Evolutionary conservation across 2,797 vertebrate genomes (phyloP).

Genomic region (Eleutherodactylus coqui): DNA sequence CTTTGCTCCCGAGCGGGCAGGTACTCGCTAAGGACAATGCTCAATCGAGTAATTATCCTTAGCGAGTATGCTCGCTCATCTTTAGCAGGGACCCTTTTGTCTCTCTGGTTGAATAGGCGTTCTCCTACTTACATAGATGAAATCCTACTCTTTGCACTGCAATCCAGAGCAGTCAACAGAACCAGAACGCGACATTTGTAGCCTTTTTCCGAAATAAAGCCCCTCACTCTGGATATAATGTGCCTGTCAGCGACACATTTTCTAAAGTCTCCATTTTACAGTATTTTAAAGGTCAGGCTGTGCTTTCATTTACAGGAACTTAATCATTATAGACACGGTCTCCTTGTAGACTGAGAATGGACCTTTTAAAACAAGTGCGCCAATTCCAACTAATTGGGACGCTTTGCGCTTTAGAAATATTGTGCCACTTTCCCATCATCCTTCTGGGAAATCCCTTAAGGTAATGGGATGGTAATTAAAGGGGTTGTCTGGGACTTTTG

Average conservation of each 20-base stretch:
- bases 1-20: too few species aligned
- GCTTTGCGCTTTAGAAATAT: background rate
- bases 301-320: constrained; percentile 47
- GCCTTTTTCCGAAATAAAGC: background rate
- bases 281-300: constrained; percentile 51
- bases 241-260: constrained; percentile 26
- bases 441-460: background rate
- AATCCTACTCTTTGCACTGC: background rate
- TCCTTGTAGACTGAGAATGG: background rate
- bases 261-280: constrained; percentile 20
- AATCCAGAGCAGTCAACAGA: background rate
- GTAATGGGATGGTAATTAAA: background rate
- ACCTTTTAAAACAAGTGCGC: background rate
- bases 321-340: background rate
- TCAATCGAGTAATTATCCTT: too few species aligned
- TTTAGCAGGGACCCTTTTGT: too few species aligned
- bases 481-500: background rate
- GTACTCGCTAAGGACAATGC: too few species aligned
- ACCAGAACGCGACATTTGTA: constrained; percentile 35
- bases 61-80: too few species aligned
- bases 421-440: background rate
- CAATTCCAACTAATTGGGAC: constrained; percentile 18
- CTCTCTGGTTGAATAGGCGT: too few species aligned
- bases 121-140: too few species aligned
- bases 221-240: constrained; percentile 10